Percentiles rank a stretch among this genome's conserved stretches.
Conservation (phyloP, 2,888 invertebrate genomes). For the Octonoba sinensis region DNA sequence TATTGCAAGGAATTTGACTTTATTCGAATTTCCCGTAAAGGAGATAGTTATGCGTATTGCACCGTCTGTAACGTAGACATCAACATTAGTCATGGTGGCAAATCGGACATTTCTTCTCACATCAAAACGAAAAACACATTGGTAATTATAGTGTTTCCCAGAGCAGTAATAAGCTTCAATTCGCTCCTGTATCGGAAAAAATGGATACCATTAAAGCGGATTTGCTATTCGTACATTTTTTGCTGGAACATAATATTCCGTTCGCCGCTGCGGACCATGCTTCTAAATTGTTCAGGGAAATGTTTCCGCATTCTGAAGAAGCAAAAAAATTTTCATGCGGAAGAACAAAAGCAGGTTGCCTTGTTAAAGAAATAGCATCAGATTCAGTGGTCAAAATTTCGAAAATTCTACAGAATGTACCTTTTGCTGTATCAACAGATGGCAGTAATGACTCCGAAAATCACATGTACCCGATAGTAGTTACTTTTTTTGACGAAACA, state of each 20-base stretch:
- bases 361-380: neutral
- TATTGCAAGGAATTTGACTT: neutral
- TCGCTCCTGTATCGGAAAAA: too few relatives aligned
- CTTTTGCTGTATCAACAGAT: neutral
- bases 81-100: neutral
- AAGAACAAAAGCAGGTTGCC: neutral
- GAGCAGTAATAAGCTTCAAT: too few relatives aligned
- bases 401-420: neutral
- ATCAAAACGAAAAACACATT: neutral
- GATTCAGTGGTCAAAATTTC: neutral
- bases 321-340: neutral
- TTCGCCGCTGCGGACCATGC: slow-evolving; percentile 1
- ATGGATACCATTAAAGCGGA: neutral
- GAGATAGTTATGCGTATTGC: neutral
- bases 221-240: neutral
- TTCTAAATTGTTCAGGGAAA: neutral
- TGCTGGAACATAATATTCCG: neutral
- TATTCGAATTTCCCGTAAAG: neutral
- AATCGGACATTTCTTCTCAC: neutral
- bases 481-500: slow-evolving; percentile 6
- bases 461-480: slow-evolving; percentile 4
- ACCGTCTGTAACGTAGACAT: neutral
- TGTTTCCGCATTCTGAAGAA: slow-evolving; percentile 6
- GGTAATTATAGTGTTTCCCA: neutral
- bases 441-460: neutral